phyloP scores from a whole-genome alignment of 2,797 vertebrate species.

The Threskiornis aethiopicus region DNA sequence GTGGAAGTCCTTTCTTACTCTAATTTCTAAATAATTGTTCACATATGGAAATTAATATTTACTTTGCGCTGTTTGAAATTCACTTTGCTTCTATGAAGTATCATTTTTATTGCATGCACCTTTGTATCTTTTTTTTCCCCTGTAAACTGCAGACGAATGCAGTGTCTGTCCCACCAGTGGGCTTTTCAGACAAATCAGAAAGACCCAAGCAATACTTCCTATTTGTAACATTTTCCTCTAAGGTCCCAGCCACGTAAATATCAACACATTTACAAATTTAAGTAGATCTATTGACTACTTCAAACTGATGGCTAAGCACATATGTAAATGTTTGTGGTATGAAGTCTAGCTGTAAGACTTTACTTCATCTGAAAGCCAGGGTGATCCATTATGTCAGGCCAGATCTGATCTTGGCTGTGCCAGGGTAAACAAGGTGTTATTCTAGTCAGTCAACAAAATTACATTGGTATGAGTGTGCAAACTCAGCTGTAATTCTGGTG shows the following conservation, averaged over 20 bases:
- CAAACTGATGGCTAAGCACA: not conserved
- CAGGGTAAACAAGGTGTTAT: not conserved
- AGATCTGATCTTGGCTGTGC: not conserved
- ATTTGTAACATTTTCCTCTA: not conserved
- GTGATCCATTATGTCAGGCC: not conserved
- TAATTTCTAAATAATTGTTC: not conserved
- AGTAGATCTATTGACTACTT: not conserved
- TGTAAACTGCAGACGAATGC: not conserved
- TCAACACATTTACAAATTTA: not conserved
- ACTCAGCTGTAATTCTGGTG: not conserved
- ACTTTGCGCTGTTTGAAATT: not conserved
- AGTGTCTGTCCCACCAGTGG: not conserved
- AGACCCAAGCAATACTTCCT: not conserved
- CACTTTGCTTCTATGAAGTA: not conserved
- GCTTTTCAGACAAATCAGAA: not conserved
- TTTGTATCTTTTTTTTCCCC: not conserved
- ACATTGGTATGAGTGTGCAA: not conserved
- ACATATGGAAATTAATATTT: not conserved
- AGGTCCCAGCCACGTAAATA: not conserved
- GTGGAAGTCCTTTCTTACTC: not conserved
- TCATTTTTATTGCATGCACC: not conserved
- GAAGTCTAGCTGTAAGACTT: not conserved
- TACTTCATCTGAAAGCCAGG: not conserved
- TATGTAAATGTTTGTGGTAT: not conserved
- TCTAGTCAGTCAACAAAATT: not conserved